Evolutionary conservation across 1,140 invertebrate species (phyloP).

Genomic region (Dufourea novaeangliae): DNA sequence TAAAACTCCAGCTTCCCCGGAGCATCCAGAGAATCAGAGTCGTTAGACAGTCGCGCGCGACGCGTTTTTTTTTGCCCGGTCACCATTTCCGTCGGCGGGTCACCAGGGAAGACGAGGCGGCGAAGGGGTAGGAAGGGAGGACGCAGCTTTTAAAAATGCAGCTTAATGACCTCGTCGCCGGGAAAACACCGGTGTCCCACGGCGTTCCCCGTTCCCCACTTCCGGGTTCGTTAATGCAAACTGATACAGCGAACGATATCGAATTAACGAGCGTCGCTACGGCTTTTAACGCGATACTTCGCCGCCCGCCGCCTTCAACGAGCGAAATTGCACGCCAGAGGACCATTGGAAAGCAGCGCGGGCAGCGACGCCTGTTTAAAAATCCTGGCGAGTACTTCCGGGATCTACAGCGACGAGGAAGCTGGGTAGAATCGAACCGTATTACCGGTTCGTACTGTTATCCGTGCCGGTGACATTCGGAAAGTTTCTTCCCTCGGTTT

Average conservation of each 20-base stretch:
- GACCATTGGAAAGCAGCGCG: neutral
- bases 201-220: neutral
- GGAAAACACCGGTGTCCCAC: conserved; percentile 7
- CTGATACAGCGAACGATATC: conserved; percentile 33
- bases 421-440: too few relatives aligned
- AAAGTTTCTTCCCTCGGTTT: too few relatives aligned
- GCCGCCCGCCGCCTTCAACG: neutral
- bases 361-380: neutral
- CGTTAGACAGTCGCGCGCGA: conserved; percentile 4
- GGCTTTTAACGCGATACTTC: conserved; percentile 35
- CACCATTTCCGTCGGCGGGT: conserved; percentile 21
- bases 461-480: too few relatives aligned
- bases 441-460: too few relatives aligned
- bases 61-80: conserved; percentile 1
- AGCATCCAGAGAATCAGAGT: conserved; percentile 25
- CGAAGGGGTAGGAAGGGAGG: neutral
- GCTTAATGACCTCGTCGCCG: conserved; percentile 48
- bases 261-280: conserved; percentile 42
- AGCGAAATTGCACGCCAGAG: conserved; percentile 17
- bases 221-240: conserved; percentile 37
- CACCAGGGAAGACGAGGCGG: neutral
- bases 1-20: conserved; percentile 11
- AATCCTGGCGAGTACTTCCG: too few relatives aligned
- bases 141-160: conserved; percentile 47
- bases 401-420: too few relatives aligned